Evolutionary conservation across 2,113 vertebrate genomes (phyloP).

Genomic region (Cottus gobio): DNA sequence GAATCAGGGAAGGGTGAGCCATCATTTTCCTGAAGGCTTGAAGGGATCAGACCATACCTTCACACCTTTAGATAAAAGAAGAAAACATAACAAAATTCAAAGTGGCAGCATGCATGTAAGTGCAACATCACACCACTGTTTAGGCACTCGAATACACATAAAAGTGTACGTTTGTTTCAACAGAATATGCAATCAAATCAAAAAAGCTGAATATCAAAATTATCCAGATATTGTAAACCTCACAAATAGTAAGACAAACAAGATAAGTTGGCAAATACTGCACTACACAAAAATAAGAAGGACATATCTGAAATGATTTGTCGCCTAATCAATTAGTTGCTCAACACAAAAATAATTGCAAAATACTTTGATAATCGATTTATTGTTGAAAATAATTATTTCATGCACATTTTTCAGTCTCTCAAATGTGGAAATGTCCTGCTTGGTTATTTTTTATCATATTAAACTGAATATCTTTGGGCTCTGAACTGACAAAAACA

Average conservation of each 20-base stretch:
- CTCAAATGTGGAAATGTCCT: not conserved
- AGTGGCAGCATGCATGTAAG: not conserved
- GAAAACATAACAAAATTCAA: slow-evolving; percentile 1
- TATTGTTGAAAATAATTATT: too few species aligned
- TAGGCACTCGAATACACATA: not conserved
- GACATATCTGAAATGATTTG: too few species aligned
- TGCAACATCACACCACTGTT: not conserved
- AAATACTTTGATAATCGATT: too few species aligned
- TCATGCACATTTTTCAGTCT: too few species aligned
- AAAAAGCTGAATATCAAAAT: not conserved
- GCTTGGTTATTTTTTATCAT: not conserved
- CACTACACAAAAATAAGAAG: not conserved
- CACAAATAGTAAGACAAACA: not conserved
- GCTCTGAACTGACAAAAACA: too few species aligned
- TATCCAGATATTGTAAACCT: not conserved
- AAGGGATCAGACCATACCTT: slow-evolving; percentile 86
- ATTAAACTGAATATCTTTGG: not conserved
- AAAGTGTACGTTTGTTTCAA: not conserved
- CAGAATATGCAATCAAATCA: not conserved
- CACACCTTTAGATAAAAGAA: slow-evolving; percentile 69
- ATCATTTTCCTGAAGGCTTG: slow-evolving; percentile 74
- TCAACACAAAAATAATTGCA: too few species aligned
- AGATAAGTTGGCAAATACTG: not conserved
- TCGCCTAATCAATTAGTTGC: too few species aligned
- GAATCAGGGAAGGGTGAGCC: not conserved